Evolutionary conservation across 30 jellyfish, hydroid and myxozoan genomes (phyloP).

Genomic region (Calvadosia cruxmelitensis): DNA sequence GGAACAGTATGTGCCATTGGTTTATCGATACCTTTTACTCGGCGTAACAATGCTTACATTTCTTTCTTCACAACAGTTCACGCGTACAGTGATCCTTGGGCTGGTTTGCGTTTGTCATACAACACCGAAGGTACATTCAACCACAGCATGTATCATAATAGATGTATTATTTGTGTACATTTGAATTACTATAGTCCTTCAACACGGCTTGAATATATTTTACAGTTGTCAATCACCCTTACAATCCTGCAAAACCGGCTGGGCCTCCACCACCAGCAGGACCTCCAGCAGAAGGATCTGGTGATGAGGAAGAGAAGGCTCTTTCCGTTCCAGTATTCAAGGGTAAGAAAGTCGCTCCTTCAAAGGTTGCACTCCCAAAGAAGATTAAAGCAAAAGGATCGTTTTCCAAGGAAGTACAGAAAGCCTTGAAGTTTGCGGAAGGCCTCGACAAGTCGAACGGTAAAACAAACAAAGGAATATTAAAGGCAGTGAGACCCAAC

Average conservation of each 20-base stretch:
- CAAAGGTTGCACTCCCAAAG: not conserved
- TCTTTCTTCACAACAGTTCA: not conserved
- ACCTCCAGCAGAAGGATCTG: not conserved
- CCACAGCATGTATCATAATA: no score
- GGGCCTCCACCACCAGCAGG: not conserved
- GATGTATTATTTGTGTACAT: no score
- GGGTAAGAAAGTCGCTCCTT: not conserved
- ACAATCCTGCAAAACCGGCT: not conserved
- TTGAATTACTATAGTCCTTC: no score
- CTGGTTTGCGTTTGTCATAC: not conserved
- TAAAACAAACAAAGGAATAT: not conserved
- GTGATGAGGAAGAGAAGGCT: not conserved
- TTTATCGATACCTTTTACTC: no score
- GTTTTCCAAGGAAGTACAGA: not conserved
- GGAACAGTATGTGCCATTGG: no score
- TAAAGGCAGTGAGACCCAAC: not conserved
- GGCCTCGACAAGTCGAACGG: not conserved
- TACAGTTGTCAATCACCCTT: not conserved
- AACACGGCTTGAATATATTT: no score
- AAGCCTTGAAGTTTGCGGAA: not conserved
- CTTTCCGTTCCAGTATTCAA: not conserved
- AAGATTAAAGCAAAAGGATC: not conserved
- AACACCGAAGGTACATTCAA: slow-evolving; percentile 1
- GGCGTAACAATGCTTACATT: no score
- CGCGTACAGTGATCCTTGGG: slow-evolving; percentile 1